Evolutionary conservation across 1,140 invertebrate genomes (phyloP), one percentile per base, ranked within the genome.

Genomic region (Pinna nobilis): DNA sequence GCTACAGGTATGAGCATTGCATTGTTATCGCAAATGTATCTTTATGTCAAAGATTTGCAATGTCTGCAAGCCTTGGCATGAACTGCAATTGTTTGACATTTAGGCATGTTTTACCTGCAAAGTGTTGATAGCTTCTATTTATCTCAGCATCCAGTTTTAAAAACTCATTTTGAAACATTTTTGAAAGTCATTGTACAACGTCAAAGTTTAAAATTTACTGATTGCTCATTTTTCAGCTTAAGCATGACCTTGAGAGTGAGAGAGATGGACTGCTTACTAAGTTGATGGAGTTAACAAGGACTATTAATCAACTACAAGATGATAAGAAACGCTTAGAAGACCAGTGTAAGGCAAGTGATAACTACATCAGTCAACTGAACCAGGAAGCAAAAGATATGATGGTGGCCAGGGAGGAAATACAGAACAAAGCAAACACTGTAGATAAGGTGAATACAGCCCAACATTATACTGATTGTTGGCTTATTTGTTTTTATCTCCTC

Each of bases 351-450:
- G 66, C 57, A 11, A 51, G 57, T 3, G 57, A 74, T 28, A 51
- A 44, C 0, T 66, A 69, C 30, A 69, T 81, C 20, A 67, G 44
- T 11, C 74, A 79, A 49, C 64, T 84, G 41, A 71, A 75, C 25
- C 47, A 66, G n/a, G 81, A 82, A 39, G 74, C 76, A 23, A 72
- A 76, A n/a, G 80, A 84, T 37, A 78, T 84, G 74, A 76, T 63
- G 20, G 37, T 79, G 41, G 51, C 78, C 6, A 76, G 77, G 23
- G 83, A 84, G 47, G 78, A 80, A 30, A 51, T 83, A 13, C 60
- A 74, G 39, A 50, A 23, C 5, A 50, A 60, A 59, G 18, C 7
- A 59, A 5, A 28, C 32, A 35, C 33, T 37, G 28, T 32, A 0
- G 15, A 64, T 3, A 15, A 30, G 33, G 30, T 9, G 30, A 18